Base-by-base conservation (phyloP, 2,888 invertebrate genomes). In the Agrochola macilenta region DNA sequence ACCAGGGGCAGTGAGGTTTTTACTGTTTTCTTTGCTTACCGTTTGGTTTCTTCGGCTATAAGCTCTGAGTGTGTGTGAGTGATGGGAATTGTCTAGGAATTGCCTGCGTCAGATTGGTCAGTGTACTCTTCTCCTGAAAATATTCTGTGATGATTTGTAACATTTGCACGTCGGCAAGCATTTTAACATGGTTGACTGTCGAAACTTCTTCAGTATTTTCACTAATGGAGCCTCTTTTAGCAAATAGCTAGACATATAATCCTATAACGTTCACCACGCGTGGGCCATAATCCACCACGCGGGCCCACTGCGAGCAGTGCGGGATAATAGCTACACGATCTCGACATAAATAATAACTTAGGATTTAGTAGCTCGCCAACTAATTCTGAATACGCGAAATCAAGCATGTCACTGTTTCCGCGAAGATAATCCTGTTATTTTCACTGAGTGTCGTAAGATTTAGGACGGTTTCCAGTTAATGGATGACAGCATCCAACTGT, bases 351-450 rank as follows among this genome's bases (percentile, higher is more conserved):
- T 26, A 49, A 79, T 77, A n/a, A 8, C 30, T 23, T 26, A 61
- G 3, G 52, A 70, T 79, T 70, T 26, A 79, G 43, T 52, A 60
- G 20, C 14, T 5, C 43, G 52, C 77, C 12, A 54, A 54, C 71
- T 60, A 71, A 71, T 46, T 61, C 80, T 61, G 35, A 60, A 26
- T 79, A 5, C 26, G 23, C 3, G 23, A 61, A 79, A 71, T 70
- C 61, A 54, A 77, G 52, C n/a, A 30, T 35, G 52, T n/a, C 71
- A 52, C n/a, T 70, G 52, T 26, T 79, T 79, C 77, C 43, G 17
- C 30, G 52, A 70, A 77, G 35, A 35, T 54, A 70, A 61, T 54
- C 54, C 60, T 79, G 60, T 52, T 70, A 69, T 60, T 43, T 79
- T 54, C 43, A 79, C 43, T 46, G 23, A 61, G 2, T 54, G 71